Evolutionary conservation across 1,140 invertebrate species (phyloP), one percentile per base, ranked within the genome.

Genomic region (Ephestia elutella): DNA sequence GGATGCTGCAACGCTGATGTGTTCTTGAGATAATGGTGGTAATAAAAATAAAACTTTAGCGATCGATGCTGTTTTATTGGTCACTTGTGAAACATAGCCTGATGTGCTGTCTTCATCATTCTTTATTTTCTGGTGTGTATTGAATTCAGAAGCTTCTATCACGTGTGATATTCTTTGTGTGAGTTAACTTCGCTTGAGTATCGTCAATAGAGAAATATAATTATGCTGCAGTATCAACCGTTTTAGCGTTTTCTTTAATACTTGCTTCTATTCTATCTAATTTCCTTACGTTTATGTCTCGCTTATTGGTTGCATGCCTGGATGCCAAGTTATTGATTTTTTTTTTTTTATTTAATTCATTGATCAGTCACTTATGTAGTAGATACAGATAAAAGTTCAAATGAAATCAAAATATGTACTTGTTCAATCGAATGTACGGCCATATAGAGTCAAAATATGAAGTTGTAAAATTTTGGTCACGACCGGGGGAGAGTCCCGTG

Each of bases 381-480:
- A 28, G 25, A 28, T 28, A 8, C 25, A 28, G 8, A 32, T 4
- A 32, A 10, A 10, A 11, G 8, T 28, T 28, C 8, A 32, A 32
- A 32, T 44, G 2, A 15, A 3, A 15, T 15, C n/a, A 15, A 15
- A n/a, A 1, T 0, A 15, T 15, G 10, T 4, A 44, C 38, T 44
- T 44, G 5, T 44, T 44, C 2, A n/a, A 15, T 17, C 7, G 38
- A 44, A 44, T 44, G 38, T 44, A 44, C 38, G 17, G 19, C 2
- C 30, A 54, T 53, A 49, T 28, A 32, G 17, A 56, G 55, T 51
- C 64, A 59, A 62, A 59, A 54, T 53, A 59, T 53, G 55, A 49
- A 60, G 57, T 57, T 60, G 57, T 64, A 58, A 69, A 59, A 69
- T 69, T 69, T 65, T 61, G 60, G 63, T 63, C 57, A 63, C 60